Evolutionary conservation across 2,797 vertebrate species (phyloP).

Genomic region (Hirundo rustica): DNA sequence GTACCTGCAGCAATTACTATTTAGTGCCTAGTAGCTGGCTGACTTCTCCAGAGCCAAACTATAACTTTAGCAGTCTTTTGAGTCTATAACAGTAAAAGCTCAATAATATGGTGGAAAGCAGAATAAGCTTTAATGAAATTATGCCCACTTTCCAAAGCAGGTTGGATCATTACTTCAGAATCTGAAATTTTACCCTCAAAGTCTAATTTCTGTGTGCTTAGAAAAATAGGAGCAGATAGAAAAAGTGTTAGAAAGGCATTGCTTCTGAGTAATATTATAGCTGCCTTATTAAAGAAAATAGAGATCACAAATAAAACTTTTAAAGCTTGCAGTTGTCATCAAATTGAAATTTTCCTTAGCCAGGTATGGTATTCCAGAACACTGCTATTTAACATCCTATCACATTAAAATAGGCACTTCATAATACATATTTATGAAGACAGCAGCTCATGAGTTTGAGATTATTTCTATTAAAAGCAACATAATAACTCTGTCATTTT

Average conservation of each 20-base stretch:
- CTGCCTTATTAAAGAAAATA: background rate
- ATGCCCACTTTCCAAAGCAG: background rate
- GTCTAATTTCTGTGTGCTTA: background rate
- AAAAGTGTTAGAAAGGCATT: background rate
- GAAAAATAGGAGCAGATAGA: background rate
- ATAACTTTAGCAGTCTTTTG: background rate
- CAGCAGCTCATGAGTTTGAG: background rate
- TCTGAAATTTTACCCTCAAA: background rate
- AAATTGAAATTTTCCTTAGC: background rate
- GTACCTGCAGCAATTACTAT: background rate
- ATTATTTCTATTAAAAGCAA: conserved; percentile 44
- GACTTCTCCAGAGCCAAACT: background rate
- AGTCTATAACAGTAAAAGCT: background rate
- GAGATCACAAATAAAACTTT: background rate
- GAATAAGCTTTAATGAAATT: background rate
- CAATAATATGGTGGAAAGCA: background rate
- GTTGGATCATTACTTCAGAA: background rate
- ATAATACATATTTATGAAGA: conserved; percentile 39
- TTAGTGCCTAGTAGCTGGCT: background rate
- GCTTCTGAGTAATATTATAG: background rate
- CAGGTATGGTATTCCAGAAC: background rate
- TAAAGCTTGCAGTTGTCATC: background rate
- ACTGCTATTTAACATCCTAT: conserved; percentile 26
- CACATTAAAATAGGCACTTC: background rate
- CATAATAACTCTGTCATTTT: background rate